Evolutionary conservation across 2,113 vertebrate species (phyloP), one percentile per base, ranked within the genome.

Genomic region (Erythrocebus patas): DNA sequence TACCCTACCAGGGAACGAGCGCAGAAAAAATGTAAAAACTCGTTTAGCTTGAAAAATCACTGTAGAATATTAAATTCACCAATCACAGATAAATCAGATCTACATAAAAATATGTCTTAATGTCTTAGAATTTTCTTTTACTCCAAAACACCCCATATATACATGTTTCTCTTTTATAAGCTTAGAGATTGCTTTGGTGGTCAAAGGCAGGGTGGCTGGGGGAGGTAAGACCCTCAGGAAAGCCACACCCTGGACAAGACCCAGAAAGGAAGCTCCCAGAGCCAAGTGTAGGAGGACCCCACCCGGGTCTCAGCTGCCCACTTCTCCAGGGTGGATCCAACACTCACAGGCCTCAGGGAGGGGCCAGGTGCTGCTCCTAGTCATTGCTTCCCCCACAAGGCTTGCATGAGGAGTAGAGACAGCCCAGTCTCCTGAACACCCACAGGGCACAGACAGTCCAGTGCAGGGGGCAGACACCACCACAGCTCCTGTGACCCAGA

Each of bases 101-200:
- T 90, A 90, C 90, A 76, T 75, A 91, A 96, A 97, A 97, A 95
- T 89, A 94, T 10, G 45, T 78, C 85, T 81, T 83, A 16, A 92
- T 32, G 16, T 52, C 48, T 90, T 68, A 48, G 70, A 93, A 84
- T 11, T 20, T 35, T 30, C 27, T 30, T 89, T 68, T 59, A 27
- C 30, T 32, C 64, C 6, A 2, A 0, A 9, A 70, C 82, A 91
- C 79, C 80, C 6, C 45, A 0, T 32, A 52, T 76, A 10, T 22
- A 55, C 40, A 45, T 5, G 2, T 68, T 61, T 83, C 64, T 55
- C 50, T 30, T 89, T 82, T 43, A 43, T 22, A 50, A 90, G 64
- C 40, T 64, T 75, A 8, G 35, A 48, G 25, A 68, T 73, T 72
- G 85, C 70, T 84, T 55, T 30, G 12, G 70, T 45, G 48, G 70